Evolutionary conservation across 2,797 vertebrate species (phyloP).

Genomic region (Parambassis ranga): DNA sequence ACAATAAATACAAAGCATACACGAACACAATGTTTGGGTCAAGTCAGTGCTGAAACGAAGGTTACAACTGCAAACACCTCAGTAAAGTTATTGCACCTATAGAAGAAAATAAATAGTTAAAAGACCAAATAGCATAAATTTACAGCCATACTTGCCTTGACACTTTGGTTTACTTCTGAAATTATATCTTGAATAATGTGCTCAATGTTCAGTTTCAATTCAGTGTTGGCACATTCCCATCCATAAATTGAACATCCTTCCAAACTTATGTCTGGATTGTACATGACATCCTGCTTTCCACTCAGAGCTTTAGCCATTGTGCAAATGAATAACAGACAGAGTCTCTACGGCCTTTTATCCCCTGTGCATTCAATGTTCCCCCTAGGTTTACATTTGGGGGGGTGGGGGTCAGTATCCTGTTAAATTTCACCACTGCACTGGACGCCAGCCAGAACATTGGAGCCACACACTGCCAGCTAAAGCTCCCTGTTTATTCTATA

Average conservation of each 20-base stretch:
- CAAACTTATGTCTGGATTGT: not conserved
- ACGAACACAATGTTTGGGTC: no score
- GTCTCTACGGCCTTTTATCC: not conserved
- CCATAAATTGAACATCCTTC: not conserved
- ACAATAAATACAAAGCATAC: no score
- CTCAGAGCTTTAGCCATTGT: not conserved
- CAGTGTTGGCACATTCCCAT: not conserved
- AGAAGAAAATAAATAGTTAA: no score
- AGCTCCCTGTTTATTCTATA: no score
- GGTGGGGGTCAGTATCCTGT: not conserved
- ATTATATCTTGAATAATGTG: not conserved
- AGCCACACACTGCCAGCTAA: no score
- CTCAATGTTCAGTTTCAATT: slow-evolving; percentile 6
- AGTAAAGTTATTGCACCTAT: no score
- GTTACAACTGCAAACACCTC: no score
- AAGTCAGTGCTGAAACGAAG: no score
- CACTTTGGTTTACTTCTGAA: not conserved
- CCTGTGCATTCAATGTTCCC: not conserved
- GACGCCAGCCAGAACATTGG: not conserved
- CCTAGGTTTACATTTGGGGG: no score
- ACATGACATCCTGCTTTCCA: not conserved
- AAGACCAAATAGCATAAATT: not conserved
- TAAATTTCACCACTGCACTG: not conserved
- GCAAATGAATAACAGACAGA: not conserved
- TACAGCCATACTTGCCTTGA: slow-evolving; percentile 19